Base-by-base conservation (phyloP, 2,113 vertebrate genomes). In the Erinaceus europaeus region DNA sequence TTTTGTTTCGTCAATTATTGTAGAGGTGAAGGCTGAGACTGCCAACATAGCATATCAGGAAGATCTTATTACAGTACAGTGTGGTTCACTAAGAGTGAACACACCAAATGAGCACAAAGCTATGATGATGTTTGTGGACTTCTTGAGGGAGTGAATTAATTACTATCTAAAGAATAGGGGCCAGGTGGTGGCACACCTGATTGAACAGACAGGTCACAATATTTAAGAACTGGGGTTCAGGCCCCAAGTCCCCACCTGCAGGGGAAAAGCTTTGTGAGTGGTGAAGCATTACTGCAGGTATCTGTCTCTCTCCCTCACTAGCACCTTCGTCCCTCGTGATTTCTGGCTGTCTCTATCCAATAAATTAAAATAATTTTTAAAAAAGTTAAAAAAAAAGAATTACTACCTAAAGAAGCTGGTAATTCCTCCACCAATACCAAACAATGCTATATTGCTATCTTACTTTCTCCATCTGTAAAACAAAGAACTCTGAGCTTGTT, bases 401-500 rank as follows among this genome's bases (percentile, higher is more conserved):
- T 90, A 79, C 57, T 38, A 55, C 11, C 50, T 42, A 76, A 78
- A 88, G 61, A 73, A 76, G 53, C 9, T 12, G 25, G 59, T 59
- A 67, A 36, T 27, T 2, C 25, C 25, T 13, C 13, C 25, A 0
- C 1, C 29, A 4, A n/a, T 15, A 12, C 13, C 25, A 13, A 73
- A 32, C 42, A 62, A n/a, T 62, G 42, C 3, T 29, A 36, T 71
- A 46, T 59, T 65, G 32, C 38, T 83, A 84, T 80, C 12, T 67
- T 29, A 61, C 1, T 68, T 74, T 77, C 6, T 65, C 40, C 29
- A 73, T 79, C 38, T 91, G 80, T 73, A 72, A 88, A 91, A 90
- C 55, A 82, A 89, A 91, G 61, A 69, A 64, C 78, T 90, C 79
- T 80, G 52, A 76, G 42, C n/a, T 34, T 93, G 23, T 32, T 80